phyloP scores from a whole-genome alignment of 2,888 invertebrate species.

The Drosophila hamatofila region DNA sequence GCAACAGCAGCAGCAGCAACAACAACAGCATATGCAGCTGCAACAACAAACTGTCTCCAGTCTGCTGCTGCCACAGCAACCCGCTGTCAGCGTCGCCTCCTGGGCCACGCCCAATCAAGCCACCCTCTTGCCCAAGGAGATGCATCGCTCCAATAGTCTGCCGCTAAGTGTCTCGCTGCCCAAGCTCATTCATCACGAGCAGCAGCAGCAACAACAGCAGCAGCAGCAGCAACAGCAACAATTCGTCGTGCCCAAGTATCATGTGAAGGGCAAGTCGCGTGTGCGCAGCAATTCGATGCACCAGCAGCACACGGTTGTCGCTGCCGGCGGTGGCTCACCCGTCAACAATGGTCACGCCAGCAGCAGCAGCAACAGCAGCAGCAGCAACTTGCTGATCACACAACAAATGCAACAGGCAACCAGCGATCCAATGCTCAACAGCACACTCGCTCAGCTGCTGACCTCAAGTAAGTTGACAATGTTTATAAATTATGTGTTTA shows the following conservation, averaged over 20 bases:
- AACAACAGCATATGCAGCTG: conserved; percentile 56
- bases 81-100: conserved; percentile 65
- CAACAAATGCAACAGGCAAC: conserved; percentile 89
- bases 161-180: conserved; percentile 87
- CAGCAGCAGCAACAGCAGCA: conserved; percentile 40
- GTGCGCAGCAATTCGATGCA: conserved; percentile 85
- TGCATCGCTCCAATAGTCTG: conserved; percentile 88
- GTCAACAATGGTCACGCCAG: conserved; percentile 45
- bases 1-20: conserved; percentile 56
- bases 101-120: conserved; percentile 63
- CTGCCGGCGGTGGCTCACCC: conserved; percentile 64
- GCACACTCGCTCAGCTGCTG: conserved; percentile 93
- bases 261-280: conserved; percentile 80
- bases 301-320: conserved; percentile 74
- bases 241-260: conserved; percentile 84
- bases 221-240: conserved; percentile 43
- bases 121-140: conserved; percentile 85
- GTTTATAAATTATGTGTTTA: too few species aligned
- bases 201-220: conserved; percentile 50
- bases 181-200: conserved; percentile 73
- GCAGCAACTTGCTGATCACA: conserved; percentile 65
- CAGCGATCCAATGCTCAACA: conserved; percentile 91
- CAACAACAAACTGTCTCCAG: conserved; percentile 66
- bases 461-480: conserved; percentile 85
- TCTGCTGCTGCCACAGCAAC: conserved; percentile 54